Percentiles rank a stretch among this genome's conserved stretches.
Conservation (phyloP, 23 tunicate genomes). For the Halocynthia aurantium region DNA sequence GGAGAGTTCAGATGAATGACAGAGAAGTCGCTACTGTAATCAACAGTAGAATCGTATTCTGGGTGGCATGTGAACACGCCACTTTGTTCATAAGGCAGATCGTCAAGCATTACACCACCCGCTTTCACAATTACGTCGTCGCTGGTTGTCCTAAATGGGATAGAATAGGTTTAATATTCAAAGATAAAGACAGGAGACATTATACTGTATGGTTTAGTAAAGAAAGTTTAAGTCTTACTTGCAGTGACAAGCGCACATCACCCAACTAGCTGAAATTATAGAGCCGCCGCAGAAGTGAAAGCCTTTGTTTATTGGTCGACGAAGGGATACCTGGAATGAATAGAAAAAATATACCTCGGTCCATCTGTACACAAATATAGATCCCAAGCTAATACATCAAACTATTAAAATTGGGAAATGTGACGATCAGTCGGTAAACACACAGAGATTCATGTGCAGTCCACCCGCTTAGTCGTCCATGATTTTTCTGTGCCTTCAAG, state of each 20-base stretch:
- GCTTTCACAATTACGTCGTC: constrained; percentile 39
- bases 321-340: constrained; percentile 23
- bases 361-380: neutral
- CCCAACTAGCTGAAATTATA: constrained; percentile 15
- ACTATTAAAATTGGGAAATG: neutral
- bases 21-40: constrained; percentile 78
- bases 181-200: neutral
- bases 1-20: constrained; percentile 41
- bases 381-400: neutral
- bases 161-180: neutral
- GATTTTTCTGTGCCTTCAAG: too few relatives aligned
- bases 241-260: constrained; percentile 30
- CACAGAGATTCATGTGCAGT: too few relatives aligned
- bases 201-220: neutral
- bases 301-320: neutral
- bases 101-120: constrained; percentile 46
- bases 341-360: neutral
- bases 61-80: constrained; percentile 52
- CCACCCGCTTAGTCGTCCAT: too few relatives aligned
- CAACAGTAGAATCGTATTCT: constrained; percentile 52
- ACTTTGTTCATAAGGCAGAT: constrained; percentile 25
- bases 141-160: neutral
- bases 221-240: constrained; percentile 6
- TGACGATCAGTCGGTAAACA: too few relatives aligned
- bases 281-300: constrained; percentile 27